Evolutionary conservation across 2,113 vertebrate genomes (phyloP).

Genomic region (Equus quagga): DNA sequence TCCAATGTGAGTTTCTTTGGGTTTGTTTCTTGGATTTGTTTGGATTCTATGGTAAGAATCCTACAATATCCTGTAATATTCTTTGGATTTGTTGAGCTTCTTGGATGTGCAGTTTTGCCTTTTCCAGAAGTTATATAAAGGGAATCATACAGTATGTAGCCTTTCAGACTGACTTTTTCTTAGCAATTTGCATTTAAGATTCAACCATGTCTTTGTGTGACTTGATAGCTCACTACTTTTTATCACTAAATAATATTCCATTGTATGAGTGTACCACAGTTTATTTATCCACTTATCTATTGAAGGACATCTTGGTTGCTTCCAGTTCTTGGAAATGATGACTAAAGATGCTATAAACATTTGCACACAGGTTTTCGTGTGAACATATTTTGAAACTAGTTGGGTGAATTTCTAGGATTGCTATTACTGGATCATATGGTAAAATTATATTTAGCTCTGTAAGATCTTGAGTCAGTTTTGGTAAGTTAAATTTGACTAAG

Average conservation of each 20-base stretch:
- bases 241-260: background rate
- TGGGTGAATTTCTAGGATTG: background rate
- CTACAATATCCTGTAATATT: too few species aligned
- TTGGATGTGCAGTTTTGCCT: background rate
- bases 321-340: background rate
- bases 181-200: background rate
- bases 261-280: background rate
- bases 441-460: background rate
- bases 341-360: background rate
- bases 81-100: background rate
- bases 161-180: background rate
- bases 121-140: background rate
- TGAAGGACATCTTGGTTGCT: background rate
- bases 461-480: background rate
- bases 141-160: too few species aligned
- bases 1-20: background rate
- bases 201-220: background rate
- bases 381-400: background rate
- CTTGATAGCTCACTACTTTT: background rate
- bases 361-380: background rate
- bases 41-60: too few species aligned
- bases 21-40: too few species aligned
- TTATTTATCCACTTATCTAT: background rate
- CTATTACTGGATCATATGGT: background rate
- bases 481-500: background rate